phyloP scores from a whole-genome alignment of 1,140 invertebrate genomes.

The Calephelis virginiensis region DNA sequence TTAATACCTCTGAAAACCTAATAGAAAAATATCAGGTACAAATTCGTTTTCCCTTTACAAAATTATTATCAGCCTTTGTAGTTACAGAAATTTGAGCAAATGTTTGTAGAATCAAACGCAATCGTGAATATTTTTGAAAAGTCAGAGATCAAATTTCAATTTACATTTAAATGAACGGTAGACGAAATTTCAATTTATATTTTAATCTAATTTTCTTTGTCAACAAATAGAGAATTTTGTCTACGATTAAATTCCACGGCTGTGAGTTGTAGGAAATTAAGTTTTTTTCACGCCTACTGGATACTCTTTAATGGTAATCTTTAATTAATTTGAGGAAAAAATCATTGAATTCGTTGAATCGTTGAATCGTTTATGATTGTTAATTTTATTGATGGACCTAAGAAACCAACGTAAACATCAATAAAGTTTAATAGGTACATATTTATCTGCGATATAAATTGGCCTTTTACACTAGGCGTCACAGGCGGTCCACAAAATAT shows the following conservation, averaged over 20 bases:
- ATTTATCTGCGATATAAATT: too few relatives aligned
- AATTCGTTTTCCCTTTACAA: too few relatives aligned
- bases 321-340: constrained; percentile 12
- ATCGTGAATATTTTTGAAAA: constrained; percentile 7
- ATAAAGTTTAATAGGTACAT: neutral
- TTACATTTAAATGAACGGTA: constrained; percentile 16
- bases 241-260: constrained; percentile 32
- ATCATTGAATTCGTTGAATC: too few relatives aligned
- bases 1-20: too few relatives aligned
- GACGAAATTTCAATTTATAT: constrained; percentile 20
- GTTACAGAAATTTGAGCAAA: neutral
- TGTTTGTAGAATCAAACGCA: constrained; percentile 3
- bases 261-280: constrained; percentile 32
- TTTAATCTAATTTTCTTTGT: constrained; percentile 31
- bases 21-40: too few relatives aligned
- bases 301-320: constrained; percentile 19
- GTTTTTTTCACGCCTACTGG: constrained; percentile 22
- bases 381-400: neutral
- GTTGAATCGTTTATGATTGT: neutral
- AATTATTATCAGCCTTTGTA: neutral
- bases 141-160: constrained; percentile 14
- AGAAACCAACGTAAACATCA: too few relatives aligned
- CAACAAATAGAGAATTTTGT: constrained; percentile 32
- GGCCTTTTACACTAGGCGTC: too few relatives aligned
- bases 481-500: too few relatives aligned